Evolutionary conservation across 37 sponge, comb jelly and placozoan genomes (phyloP), one percentile per base, ranked within the genome.

Genomic region (Ianthella basta): DNA sequence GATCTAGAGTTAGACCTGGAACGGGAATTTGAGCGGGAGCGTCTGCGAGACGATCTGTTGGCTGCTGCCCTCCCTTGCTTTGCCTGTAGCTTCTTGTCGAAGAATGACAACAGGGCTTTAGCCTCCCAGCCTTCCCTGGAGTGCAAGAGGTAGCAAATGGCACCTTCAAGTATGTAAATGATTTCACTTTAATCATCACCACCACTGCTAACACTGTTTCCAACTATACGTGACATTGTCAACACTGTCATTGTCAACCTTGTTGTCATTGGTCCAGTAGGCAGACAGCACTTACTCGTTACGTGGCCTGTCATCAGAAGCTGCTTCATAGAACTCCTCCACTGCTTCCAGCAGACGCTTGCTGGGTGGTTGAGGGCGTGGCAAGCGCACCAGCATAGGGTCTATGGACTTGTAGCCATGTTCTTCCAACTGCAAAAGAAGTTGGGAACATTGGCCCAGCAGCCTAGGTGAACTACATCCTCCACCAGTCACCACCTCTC

Each of bases 101-200:
- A 97, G 83, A 93, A 97, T 15, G 82, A 86, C 24, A 94, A 75
- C 36, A 97, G 88, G 0, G 94, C 96, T 18, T 90, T 80, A 36
- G 91, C 95, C 65, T 97, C 96, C 97, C 97, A 97, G 16, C 97
- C 97, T n/a, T 95, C 96, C 59, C 96, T 96, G 59, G 13, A 19
- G 35, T 37, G 20, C 20, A 59, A n/a, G n/a, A n/a, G n/a, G n/a
- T n/a, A n/a, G 39, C 12, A 39, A 36, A 67, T 24, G 25, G 36
- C 6, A 84, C 25, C n/a, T 12, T n/a, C 27, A 0, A 34, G 15
- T 20, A 72, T 8, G 0, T 23, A 3, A 44, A 3, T 44, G 50
- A 44, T 8, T 10, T 44, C 8, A 44, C 50, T 44, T 3, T 44
- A 10, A 44, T 3, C 50, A 55, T 3, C 50, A 55, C 5, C 57